Evolutionary conservation across 2,797 vertebrate species (phyloP).

Genomic region (Lemur catta): DNA sequence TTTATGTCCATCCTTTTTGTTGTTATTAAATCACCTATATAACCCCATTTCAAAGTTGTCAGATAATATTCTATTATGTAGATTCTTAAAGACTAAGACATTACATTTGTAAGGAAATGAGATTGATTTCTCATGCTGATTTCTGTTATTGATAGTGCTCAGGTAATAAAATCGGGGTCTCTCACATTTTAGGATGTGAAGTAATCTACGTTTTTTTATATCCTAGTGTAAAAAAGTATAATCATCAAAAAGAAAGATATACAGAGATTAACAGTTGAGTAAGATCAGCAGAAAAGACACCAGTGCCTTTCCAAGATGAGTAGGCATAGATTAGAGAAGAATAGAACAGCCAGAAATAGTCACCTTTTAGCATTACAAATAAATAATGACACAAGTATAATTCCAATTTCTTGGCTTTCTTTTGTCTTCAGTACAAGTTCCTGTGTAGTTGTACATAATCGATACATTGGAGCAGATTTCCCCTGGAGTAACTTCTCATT

Average conservation of each 20-base stretch:
- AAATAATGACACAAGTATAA: slow-evolving; percentile 37
- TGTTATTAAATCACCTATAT: neutral
- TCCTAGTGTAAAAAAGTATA: neutral
- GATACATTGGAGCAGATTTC: slow-evolving; percentile 90
- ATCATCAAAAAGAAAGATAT: neutral
- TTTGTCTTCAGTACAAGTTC: slow-evolving; percentile 83
- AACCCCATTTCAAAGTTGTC: neutral
- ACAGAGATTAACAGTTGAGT: neutral
- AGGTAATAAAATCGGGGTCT: slow-evolving; percentile 9
- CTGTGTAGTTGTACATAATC: slow-evolving; percentile 88
- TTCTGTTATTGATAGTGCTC: slow-evolving; percentile 26
- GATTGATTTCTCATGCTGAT: slow-evolving; percentile 42
- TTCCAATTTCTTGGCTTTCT: slow-evolving; percentile 66
- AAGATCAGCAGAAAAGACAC: slow-evolving; percentile 36
- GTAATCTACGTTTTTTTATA: neutral
- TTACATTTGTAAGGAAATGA: slow-evolving; percentile 19
- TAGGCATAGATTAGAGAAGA: neutral
- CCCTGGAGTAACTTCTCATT: slow-evolving; percentile 92
- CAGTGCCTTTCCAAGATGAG: slow-evolving; percentile 6
- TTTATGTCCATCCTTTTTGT: neutral
- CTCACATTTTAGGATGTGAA: slow-evolving; percentile 29
- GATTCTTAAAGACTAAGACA: slow-evolving; percentile 37
- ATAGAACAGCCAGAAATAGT: neutral
- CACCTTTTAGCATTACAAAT: neutral
- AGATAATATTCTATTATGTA: neutral